A percentile compares a stretch with the other conserved stretches of the same genome.
Evolutionary conservation across 2,888 invertebrate genomes (phyloP).

Genomic region (Mellilla xanthometata): DNA sequence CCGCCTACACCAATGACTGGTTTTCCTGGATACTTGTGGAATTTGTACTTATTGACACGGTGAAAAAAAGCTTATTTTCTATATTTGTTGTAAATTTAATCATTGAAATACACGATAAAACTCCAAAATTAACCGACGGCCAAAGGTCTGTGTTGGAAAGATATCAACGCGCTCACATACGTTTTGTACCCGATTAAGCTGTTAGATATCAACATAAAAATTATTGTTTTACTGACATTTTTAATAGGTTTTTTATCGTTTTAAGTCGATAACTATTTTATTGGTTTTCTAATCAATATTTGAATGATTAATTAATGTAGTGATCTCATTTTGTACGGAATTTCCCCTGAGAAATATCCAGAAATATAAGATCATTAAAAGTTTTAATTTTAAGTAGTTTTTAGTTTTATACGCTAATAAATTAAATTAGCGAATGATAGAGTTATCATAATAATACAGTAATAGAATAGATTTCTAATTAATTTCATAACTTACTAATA

Average conservation of each 20-base stretch:
- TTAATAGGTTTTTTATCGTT: conserved; percentile 8
- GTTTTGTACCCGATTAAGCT: conserved; percentile 2
- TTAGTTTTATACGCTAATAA: conserved; percentile 6
- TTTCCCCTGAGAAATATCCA: conserved; percentile 1
- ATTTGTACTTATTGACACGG: no score
- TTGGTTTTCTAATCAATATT: conserved; percentile 13
- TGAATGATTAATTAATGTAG: conserved; percentile 20
- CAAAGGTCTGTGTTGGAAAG: conserved; percentile 28
- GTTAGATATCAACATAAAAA: conserved; percentile 2
- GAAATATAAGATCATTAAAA: neutral
- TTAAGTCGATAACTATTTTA: conserved; percentile 9
- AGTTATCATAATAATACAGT: neutral
- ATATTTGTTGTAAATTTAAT: no score
- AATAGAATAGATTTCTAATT: no score
- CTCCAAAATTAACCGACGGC: no score
- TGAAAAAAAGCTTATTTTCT: no score
- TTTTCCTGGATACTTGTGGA: no score
- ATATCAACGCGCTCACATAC: conserved; percentile 39
- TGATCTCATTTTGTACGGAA: conserved; percentile 11
- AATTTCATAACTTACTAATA: no score
- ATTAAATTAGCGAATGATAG: conserved; percentile 1
- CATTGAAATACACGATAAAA: no score
- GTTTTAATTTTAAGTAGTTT: neutral
- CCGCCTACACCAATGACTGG: no score
- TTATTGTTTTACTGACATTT: conserved; percentile 8